A percentile compares a stretch with the other conserved stretches of the same genome.
phyloP scores from a whole-genome alignment of 2,888 invertebrate genomes.

The Sphaerophoria taeniata region DNA sequence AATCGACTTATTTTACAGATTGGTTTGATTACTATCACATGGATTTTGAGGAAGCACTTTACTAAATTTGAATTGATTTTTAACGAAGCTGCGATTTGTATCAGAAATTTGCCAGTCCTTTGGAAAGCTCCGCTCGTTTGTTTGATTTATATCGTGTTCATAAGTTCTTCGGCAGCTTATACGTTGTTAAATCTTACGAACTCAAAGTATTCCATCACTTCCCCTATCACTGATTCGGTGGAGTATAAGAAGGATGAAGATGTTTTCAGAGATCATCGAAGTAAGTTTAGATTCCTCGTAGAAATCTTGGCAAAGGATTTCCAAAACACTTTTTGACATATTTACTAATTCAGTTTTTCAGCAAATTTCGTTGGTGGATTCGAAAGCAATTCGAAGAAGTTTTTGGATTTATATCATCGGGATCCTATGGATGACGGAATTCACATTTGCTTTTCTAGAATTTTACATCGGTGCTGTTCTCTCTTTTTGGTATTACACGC shows the following conservation, averaged over 20 bases:
- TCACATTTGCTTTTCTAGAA: constrained; percentile 96
- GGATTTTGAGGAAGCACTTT: background rate
- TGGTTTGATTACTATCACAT: background rate
- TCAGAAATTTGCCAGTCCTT: background rate
- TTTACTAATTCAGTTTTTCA: constrained; percentile 83
- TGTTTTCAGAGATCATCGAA: background rate
- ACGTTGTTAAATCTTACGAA: background rate
- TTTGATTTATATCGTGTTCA: background rate
- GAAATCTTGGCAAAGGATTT: no score
- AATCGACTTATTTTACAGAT: no score
- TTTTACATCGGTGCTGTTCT: constrained; percentile 97
- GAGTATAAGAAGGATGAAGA: background rate
- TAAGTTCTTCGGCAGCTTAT: background rate
- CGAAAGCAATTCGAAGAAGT: constrained; percentile 93
- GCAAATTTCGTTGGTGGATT: constrained; percentile 89
- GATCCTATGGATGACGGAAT: constrained; percentile 96
- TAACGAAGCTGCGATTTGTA: background rate
- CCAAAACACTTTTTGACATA: background rate
- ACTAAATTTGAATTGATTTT: background rate
- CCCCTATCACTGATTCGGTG: background rate
- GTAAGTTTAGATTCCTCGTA: background rate
- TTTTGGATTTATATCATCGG: constrained; percentile 97
- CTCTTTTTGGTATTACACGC: constrained; percentile 96
- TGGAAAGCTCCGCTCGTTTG: background rate
- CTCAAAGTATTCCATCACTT: background rate